Evolutionary conservation across 1,140 invertebrate species (phyloP), one percentile per base, ranked within the genome.

Genomic region (Agrilus planipennis): DNA sequence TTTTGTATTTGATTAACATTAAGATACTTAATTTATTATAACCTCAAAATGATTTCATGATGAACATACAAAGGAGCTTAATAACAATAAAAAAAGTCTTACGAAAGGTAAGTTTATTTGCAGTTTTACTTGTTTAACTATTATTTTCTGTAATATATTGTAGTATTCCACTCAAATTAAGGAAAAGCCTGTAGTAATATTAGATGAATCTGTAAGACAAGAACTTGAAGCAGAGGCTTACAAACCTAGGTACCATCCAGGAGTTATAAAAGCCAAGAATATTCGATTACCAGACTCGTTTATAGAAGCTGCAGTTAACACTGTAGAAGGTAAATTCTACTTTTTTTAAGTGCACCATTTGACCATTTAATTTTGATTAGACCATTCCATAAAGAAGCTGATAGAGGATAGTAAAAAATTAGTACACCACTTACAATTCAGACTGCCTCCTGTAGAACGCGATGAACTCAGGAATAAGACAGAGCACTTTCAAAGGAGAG

Each of bases 181-280:
- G n/a, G n/a, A n/a, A n/a, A n/a, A n/a, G n/a, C 45, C 46, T 11
- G 45, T 67, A 40, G 58, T 67, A 3, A 54, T 59, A 45, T 54
- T 77, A 5, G 65, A 74, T 47, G 55, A 66, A 16, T 51, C 48
- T 20, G 51, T 78, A 10, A 50, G 67, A 30, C 54, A 71, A 9
- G 63, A 63, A 40, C 61, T 84, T 27, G 68, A 73, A 28, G 61
- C 68, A 15, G 60, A 75, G 7, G 53, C 63, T 39, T 58, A 72
- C n/a, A 83, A 81, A 58, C 71, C 76, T 9, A 68, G 69, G 38
- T 69, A 73, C 45, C 82, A 85, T 69, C 77, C 80, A 12, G 84
- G 84, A 34, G 61, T 72, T 7, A 63, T 71, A 10, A 60, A 60
- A 19, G 61, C 65, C 10, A 68, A 60, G 47, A 45, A 57, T 7